These are phyloP conservation scores for Arctia plantaginis DNA, from an alignment of 2,888 invertebrate species.

Conservation along the genomic window DNA sequence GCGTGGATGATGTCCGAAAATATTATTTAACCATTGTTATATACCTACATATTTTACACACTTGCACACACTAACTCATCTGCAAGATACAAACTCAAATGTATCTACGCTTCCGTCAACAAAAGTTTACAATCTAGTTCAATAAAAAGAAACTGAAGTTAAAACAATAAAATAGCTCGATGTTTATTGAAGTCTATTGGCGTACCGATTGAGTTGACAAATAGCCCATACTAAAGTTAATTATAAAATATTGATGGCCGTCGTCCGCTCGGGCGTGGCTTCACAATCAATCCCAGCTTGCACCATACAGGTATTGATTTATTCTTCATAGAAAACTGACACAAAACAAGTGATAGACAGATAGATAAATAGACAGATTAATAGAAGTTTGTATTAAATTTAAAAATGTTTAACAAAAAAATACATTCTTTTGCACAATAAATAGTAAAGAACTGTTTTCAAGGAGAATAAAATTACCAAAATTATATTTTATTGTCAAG, in stretches of 20 bases:
- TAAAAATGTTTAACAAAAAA: too few species aligned
- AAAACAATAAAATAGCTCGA: not conserved
- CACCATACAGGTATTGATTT: slow-evolving; percentile 15
- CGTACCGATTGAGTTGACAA: slow-evolving; percentile 9
- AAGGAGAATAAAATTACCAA: too few species aligned
- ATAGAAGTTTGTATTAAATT: not conserved
- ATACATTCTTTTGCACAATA: too few species aligned
- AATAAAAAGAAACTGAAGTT: slow-evolving; percentile 3
- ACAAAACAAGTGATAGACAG: not conserved
- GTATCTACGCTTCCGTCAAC: not conserved
- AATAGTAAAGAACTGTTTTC: too few species aligned
- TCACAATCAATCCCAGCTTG: slow-evolving; percentile 25
- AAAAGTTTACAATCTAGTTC: not conserved
- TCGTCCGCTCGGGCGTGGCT: slow-evolving; percentile 10
- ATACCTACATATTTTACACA: not conserved
- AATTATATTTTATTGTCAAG: too few species aligned
- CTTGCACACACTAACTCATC: not conserved
- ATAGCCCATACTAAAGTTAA: slow-evolving; percentile 38
- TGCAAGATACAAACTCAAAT: not conserved
- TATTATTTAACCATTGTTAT: too few species aligned
- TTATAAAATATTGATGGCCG: slow-evolving; percentile 51
- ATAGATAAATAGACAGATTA: not conserved
- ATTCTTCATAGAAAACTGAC: not conserved
- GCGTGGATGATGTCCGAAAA: too few species aligned
- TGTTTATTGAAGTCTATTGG: slow-evolving; percentile 11